Evolutionary conservation across 2,888 invertebrate species (phyloP).

Genomic region (Caenorhabditis sp.): DNA sequence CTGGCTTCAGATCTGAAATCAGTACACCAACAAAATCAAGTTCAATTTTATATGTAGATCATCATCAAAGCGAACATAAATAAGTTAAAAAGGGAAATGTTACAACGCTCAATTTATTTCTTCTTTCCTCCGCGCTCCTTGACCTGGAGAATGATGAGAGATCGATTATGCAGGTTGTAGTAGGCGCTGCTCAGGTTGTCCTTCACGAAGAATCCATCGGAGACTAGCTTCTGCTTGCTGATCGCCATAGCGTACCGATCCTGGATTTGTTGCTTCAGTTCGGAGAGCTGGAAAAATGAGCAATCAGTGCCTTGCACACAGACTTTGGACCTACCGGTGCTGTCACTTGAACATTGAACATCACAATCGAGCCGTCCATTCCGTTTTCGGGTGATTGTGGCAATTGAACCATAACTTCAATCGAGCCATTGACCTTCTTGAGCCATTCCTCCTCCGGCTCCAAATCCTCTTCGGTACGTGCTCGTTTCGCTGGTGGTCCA

Average conservation of each 20-base stretch:
- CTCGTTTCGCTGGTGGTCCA: constrained; percentile 67
- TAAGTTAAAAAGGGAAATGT: not conserved
- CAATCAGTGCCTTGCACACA: no score
- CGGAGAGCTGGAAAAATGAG: constrained; percentile 86
- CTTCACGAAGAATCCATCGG: constrained; percentile 97
- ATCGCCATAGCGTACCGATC: constrained; percentile 94
- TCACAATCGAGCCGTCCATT: constrained; percentile 92
- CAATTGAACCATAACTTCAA: constrained; percentile 90
- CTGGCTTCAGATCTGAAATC: no score
- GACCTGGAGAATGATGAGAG: constrained; percentile 91
- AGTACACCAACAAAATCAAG: no score
- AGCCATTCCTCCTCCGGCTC: constrained; percentile 92
- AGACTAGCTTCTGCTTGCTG: constrained; percentile 96
- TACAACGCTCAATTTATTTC: constrained; percentile 36
- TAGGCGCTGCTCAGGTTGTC: constrained; percentile 95
- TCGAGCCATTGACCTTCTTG: constrained; percentile 82
- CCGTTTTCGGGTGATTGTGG: constrained; percentile 98
- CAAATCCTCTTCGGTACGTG: constrained; percentile 84
- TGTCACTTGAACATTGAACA: constrained; percentile 89
- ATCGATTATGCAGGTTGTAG: constrained; percentile 94
- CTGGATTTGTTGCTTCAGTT: constrained; percentile 92
- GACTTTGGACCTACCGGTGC: constrained; percentile 86
- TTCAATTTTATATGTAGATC: no score
- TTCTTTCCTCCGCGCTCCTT: constrained; percentile 88
- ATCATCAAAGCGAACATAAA: not conserved